These are phyloP conservation scores for Sylvilagus bachmani DNA, from an alignment of 2,113 vertebrate genomes.

Conservation along the genomic window DNA sequence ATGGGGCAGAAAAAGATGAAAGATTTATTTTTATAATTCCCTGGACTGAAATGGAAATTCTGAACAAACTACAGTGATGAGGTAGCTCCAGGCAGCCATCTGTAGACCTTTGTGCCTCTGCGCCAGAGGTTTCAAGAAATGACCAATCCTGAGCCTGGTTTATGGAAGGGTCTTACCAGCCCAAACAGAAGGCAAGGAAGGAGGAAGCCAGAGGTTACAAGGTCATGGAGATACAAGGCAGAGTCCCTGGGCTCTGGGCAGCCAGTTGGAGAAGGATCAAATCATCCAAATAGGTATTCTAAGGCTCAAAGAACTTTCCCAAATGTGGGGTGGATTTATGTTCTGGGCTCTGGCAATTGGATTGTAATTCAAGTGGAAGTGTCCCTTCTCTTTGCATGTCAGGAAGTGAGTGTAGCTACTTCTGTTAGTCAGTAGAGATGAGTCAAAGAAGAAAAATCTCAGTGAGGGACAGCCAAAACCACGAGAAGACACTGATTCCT, in stretches of 20 bases:
- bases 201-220: neutral
- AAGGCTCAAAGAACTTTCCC: neutral
- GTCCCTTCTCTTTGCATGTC: neutral
- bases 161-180: neutral
- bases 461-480: neutral
- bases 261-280: neutral
- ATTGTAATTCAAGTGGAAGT: slow-evolving; percentile 5
- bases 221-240: neutral
- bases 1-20: neutral
- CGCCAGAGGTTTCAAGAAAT: neutral
- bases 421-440: neutral
- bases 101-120: neutral
- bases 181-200: neutral
- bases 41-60: neutral
- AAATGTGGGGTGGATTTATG: neutral
- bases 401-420: neutral
- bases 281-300: neutral
- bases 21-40: neutral
- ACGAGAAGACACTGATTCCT: neutral
- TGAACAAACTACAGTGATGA: neutral
- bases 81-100: neutral
- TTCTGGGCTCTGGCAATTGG: neutral
- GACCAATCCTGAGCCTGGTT: neutral
- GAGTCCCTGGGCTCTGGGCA: neutral
- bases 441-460: neutral